phyloP scores from a whole-genome alignment of 2,797 vertebrate species.

The Percopsis omiscomaycus region DNA sequence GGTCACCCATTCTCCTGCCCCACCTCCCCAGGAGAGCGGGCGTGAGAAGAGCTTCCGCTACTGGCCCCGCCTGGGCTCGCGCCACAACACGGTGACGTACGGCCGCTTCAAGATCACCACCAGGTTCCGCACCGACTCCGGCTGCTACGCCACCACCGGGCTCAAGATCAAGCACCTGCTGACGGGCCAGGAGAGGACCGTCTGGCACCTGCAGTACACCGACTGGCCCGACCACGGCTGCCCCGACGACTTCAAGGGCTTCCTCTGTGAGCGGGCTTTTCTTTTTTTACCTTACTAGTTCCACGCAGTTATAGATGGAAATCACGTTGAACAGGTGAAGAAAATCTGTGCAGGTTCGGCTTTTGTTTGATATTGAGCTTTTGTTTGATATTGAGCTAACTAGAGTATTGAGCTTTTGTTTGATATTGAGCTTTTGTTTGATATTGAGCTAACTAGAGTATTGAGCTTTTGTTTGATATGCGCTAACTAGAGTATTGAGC shows the following conservation, averaged over 20 bases:
- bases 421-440: too few species aligned
- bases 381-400: too few species aligned
- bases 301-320: too few species aligned
- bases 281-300: not conserved
- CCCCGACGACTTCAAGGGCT: slow-evolving; percentile 95
- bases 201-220: slow-evolving; percentile 98
- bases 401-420: too few species aligned
- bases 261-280: slow-evolving; percentile 82
- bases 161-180: slow-evolving; percentile 96
- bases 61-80: slow-evolving; percentile 94
- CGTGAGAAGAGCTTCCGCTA: slow-evolving; percentile 96
- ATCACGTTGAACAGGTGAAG: too few species aligned
- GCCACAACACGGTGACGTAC: slow-evolving; percentile 94
- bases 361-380: too few species aligned
- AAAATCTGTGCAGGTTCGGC: too few species aligned
- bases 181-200: slow-evolving; percentile 91
- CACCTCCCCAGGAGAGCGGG: slow-evolving; percentile 83
- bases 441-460: too few species aligned
- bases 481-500: too few species aligned
- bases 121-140: slow-evolving; percentile 94
- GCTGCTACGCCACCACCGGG: slow-evolving; percentile 96
- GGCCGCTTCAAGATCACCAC: slow-evolving; percentile 98
- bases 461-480: too few species aligned
- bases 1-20: not conserved
- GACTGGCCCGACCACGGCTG: slow-evolving; percentile 99